Evolutionary conservation across 2,797 vertebrate species (phyloP), one percentile per base, ranked within the genome.

Genomic region (Carapus acus): DNA sequence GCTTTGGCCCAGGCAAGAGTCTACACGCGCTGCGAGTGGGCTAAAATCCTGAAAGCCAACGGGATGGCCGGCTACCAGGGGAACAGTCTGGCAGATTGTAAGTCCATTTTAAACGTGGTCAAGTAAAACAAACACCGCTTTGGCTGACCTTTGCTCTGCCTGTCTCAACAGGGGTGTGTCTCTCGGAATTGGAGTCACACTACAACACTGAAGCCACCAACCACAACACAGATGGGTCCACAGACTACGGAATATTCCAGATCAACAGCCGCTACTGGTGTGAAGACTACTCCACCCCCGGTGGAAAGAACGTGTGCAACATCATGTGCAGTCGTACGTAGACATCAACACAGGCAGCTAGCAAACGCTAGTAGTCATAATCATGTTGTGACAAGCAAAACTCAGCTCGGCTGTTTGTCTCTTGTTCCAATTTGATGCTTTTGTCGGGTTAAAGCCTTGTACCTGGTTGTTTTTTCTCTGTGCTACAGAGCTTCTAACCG

Each of bases 251-350:
- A 33, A 79, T 87, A 68, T 89, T 90, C 71, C 89, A 90, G 87
- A 89, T 89, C 73, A 90, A 88, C 76, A 91, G 85, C 49, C 87
- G 68, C 13, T 82, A 64, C 54, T 93, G 91, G 90, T 92, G 88
- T 44, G 9, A 63, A 0, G 33, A 86, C 0, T 13, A 49, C 0
- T 6, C 0, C 0, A 41, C 17, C 3, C 6, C 18, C 0, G 3
- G 73, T 6, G 21, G 38, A 0, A 14, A 52, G 1, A 84, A 90
- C 15, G 49, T 0, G 6, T 90, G 90, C 53, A 3, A 23, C 3
- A 72, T 89, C 27, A 21, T 24, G 2, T 92, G 91, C 41, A 31
- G 39, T 0, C 70, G 88, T 91, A 58, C 77, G 77, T 57, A 1
- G 6, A 33, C 8, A 27, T 27, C 24, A 4, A 27, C 5, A 27